These are phyloP conservation scores for Troides helena DNA, from an alignment of 2,888 invertebrate genomes.

Conservation along the genomic window DNA sequence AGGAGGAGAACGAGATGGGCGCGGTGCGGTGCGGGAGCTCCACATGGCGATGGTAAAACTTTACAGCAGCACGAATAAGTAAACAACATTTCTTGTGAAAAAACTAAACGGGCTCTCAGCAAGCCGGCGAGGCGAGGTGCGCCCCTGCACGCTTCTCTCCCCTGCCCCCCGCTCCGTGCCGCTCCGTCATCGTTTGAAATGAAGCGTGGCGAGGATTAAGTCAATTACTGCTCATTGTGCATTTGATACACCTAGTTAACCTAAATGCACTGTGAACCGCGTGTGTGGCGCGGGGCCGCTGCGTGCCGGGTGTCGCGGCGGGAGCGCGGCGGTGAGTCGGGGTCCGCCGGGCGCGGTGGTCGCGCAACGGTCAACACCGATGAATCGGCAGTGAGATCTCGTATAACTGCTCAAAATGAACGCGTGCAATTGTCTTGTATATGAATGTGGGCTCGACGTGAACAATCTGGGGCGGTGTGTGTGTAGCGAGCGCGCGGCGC, in stretches of 20 bases:
- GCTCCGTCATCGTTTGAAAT: slow-evolving; percentile 15
- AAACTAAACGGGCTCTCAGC: neutral
- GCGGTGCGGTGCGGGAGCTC: too few species aligned
- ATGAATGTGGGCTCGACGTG: slow-evolving; percentile 3
- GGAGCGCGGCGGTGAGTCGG: neutral
- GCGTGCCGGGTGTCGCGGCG: neutral
- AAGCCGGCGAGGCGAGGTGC: neutral
- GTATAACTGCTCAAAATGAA: too few species aligned
- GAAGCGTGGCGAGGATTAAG: slow-evolving; percentile 20
- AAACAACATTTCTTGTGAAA: neutral
- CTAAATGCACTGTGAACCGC: slow-evolving; percentile 9
- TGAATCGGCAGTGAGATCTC: too few species aligned
- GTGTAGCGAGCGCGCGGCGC: slow-evolving; percentile 3
- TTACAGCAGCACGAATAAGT: too few species aligned
- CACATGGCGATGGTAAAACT: too few species aligned
- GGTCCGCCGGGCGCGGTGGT: too few species aligned
- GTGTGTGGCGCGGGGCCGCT: neutral
- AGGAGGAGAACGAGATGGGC: too few species aligned
- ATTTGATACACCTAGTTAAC: slow-evolving; percentile 25
- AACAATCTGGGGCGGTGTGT: neutral
- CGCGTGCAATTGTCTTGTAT: slow-evolving; percentile 1
- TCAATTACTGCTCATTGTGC: slow-evolving; percentile 28
- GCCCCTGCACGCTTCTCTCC: neutral
- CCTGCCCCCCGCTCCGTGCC: neutral
- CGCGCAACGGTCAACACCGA: too few species aligned